A percentile compares a stretch with the other conserved stretches of the same genome.
Evolutionary conservation across 2,113 vertebrate genomes (phyloP).

Genomic region (Microtus richardsoni): DNA sequence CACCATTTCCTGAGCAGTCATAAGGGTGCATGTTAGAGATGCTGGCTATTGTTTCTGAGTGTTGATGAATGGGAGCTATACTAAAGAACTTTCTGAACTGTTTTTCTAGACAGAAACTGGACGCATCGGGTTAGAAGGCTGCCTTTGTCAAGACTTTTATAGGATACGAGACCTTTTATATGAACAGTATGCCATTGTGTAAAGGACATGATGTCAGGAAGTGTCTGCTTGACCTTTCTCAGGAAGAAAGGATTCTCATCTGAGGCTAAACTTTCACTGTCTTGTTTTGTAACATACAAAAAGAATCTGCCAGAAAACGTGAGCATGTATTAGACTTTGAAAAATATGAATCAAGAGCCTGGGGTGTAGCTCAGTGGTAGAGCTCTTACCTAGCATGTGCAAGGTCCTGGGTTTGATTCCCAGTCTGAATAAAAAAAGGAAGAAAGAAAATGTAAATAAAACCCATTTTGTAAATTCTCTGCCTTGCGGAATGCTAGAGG

Average conservation of each 20-base stretch:
- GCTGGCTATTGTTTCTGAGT: constrained; percentile 59
- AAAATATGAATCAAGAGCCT: constrained; percentile 71
- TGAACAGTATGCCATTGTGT: constrained; percentile 98
- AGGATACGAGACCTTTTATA: constrained; percentile 99
- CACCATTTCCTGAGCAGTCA: constrained; percentile 39
- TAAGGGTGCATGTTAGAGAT: constrained; percentile 25
- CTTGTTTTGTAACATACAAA: constrained; percentile 84
- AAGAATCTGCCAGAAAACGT: constrained; percentile 71
- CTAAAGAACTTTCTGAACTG: constrained; percentile 63
- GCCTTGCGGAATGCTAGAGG: constrained; percentile 43
- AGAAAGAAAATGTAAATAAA: constrained; percentile 73
- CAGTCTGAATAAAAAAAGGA: background rate
- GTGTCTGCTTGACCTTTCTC: constrained; percentile 81
- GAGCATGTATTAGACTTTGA: constrained; percentile 62
- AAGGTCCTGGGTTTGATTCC: background rate
- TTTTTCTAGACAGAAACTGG: constrained; percentile 97
- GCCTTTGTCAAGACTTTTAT: constrained; percentile 98
- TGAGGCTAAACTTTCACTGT: constrained; percentile 72
- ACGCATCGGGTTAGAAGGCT: constrained; percentile 98
- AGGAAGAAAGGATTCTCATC: constrained; percentile 65
- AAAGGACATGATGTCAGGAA: constrained; percentile 78
- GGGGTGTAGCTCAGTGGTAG: background rate
- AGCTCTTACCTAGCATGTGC: constrained; percentile 3
- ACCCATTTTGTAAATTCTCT: constrained; percentile 67
- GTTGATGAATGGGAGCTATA: constrained; percentile 52